These are phyloP conservation scores for Psephotus haematonotus DNA, from an alignment of 2,113 vertebrate genomes.

Conservation along the genomic window DNA sequence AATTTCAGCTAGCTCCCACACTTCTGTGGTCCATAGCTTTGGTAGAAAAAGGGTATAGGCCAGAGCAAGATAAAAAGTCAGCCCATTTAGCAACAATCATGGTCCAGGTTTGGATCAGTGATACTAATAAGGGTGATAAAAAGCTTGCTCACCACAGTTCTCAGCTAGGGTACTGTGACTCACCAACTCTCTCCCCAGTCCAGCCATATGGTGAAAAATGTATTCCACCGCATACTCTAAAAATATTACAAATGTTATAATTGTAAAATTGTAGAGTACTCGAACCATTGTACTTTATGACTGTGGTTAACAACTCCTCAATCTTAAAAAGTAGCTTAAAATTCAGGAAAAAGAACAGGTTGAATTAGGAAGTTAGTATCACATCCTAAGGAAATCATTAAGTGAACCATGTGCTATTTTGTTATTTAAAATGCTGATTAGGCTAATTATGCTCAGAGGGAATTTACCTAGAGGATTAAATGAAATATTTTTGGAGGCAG, in stretches of 20 bases:
- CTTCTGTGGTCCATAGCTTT: not conserved
- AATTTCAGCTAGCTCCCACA: not conserved
- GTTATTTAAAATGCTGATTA: constrained; percentile 34
- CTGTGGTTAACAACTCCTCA: not conserved
- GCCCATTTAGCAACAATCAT: not conserved
- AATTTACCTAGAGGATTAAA: not conserved
- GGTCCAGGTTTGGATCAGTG: not conserved
- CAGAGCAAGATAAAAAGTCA: not conserved
- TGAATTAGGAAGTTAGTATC: not conserved
- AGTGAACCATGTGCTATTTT: not conserved
- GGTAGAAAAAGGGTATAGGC: not conserved
- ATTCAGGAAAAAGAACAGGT: not conserved
- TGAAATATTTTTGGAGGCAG: not conserved
- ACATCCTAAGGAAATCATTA: constrained; percentile 18
- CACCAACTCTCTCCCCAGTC: not conserved
- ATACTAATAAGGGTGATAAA: not conserved
- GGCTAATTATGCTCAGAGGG: constrained; percentile 26
- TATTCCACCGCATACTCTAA: not conserved
- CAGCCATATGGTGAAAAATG: not conserved
- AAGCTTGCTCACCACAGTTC: not conserved
- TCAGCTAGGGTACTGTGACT: not conserved
- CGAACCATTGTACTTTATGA: not conserved
- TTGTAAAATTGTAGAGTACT: not conserved
- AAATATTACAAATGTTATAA: not conserved
- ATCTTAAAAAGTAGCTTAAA: not conserved